A percentile compares a stretch with the other conserved stretches of the same genome.
Conservation (phyloP, 2,797 vertebrate species). For the Mus minutoides region DNA sequence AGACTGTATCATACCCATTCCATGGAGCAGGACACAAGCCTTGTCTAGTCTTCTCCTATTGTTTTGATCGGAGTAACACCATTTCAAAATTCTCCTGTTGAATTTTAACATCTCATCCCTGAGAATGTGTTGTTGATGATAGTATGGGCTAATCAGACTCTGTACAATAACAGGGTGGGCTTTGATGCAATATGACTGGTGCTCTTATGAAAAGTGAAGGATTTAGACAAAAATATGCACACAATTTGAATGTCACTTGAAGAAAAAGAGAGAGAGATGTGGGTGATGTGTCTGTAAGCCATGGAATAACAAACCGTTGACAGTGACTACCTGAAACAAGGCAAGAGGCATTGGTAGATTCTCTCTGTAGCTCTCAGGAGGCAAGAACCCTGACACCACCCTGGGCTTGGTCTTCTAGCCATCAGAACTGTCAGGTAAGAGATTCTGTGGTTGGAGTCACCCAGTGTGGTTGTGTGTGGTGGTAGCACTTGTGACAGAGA, state of each 20-base stretch:
- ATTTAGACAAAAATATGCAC: not conserved
- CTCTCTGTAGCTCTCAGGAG: not conserved
- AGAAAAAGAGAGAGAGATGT: not conserved
- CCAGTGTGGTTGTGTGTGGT: not conserved
- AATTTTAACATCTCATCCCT: not conserved
- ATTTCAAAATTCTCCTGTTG: not conserved
- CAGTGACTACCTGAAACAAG: not conserved
- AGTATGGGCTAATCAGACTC: not conserved
- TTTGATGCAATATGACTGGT: not conserved
- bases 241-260: not conserved
- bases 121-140: not conserved
- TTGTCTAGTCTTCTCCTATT: not conserved
- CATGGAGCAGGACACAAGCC: not conserved
- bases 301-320: not conserved
- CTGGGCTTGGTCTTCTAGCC: not conserved
- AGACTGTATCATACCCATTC: not conserved
- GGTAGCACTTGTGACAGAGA: not conserved
- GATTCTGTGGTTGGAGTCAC: not conserved
- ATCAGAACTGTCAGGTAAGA: not conserved
- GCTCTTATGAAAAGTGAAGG: not conserved
- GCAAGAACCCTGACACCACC: not conserved
- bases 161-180: not conserved
- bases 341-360: not conserved
- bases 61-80: not conserved
- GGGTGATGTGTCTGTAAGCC: not conserved